Base-by-base conservation (phyloP, 2,888 invertebrate species). In the Axea sp. region DNA sequence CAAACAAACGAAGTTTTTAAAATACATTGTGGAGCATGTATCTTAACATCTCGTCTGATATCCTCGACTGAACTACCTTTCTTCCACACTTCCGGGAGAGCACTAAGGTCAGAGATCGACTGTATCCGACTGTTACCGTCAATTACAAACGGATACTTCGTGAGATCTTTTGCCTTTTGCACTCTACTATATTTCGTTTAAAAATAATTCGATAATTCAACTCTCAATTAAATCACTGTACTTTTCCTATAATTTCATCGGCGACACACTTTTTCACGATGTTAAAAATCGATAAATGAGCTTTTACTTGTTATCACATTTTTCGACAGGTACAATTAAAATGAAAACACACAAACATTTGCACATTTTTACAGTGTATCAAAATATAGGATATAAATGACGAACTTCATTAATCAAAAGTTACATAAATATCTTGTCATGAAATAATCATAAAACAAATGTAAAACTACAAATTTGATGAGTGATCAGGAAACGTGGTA, bases 91-190 rank as follows among this genome's bases (percentile, higher is more conserved):
- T 75, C 75, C 75, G 72, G 68, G 75, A 72, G 75, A 75, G 41
- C 57, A 67, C 47, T 19, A 51, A 62, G 75, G 75, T 75, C 64
- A 75, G 47, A 75, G 75, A 62, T 75, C 75, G 64, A 15, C 51
- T 64, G 72, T 64, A 73, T 73, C 72, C 71, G 72, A 64, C 64
- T 64, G 72, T 75, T 75, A 72, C 72, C 75, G 68, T 75, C 75
- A 75, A 75, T 75, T 75, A 68, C 68, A 64, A 68, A 43, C 60
- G 60, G 67, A 64, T 72, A 75, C 64, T 59, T 72, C 75, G 75
- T 75, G 75, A 75, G 75, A 75, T 75, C 47, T 65, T 24, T 57
- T 37, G 30, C 33, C 41, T 68, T 41, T 47, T 35, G 49, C 26
- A 35, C 28, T 41, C 37, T 4, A 22, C 53, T 37, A 31, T 45